Conservation (phyloP, 2,113 vertebrate genomes). For the Piprites chloris region DNA sequence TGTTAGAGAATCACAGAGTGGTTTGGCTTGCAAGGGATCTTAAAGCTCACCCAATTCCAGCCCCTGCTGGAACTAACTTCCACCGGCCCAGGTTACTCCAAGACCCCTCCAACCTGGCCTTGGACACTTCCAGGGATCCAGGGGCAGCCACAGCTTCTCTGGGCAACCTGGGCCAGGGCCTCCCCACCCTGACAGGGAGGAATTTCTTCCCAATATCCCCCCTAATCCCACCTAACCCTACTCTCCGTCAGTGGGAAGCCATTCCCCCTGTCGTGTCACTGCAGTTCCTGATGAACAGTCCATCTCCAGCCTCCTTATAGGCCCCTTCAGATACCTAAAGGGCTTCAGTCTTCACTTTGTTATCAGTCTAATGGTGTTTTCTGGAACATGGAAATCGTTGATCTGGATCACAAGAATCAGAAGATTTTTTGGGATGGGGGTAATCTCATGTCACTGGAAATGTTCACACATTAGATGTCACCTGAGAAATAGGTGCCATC, state of each 20-base stretch:
- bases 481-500: not conserved
- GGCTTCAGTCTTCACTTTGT: not conserved
- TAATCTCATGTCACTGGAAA: not conserved
- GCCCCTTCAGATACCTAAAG: not conserved
- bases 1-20: not conserved
- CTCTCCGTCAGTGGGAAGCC: not conserved
- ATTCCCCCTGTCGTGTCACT: not conserved
- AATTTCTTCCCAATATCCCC: not conserved
- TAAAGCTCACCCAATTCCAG: rapidly evolving
- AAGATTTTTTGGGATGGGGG: not conserved
- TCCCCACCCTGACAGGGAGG: not conserved
- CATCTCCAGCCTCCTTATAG: not conserved
- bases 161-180: not conserved
- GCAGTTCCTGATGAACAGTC: not conserved
- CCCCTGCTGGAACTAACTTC: rapidly evolving
- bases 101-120: not conserved
- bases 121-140: not conserved
- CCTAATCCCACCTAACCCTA: not conserved
- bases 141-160: not conserved
- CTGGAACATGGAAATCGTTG: not conserved
- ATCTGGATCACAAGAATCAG: not conserved
- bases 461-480: not conserved
- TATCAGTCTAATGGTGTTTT: not conserved
- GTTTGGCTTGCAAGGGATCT: not conserved
- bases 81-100: not conserved